phyloP scores from a whole-genome alignment of 2,797 vertebrate species.

The Telmatherina bonti region DNA sequence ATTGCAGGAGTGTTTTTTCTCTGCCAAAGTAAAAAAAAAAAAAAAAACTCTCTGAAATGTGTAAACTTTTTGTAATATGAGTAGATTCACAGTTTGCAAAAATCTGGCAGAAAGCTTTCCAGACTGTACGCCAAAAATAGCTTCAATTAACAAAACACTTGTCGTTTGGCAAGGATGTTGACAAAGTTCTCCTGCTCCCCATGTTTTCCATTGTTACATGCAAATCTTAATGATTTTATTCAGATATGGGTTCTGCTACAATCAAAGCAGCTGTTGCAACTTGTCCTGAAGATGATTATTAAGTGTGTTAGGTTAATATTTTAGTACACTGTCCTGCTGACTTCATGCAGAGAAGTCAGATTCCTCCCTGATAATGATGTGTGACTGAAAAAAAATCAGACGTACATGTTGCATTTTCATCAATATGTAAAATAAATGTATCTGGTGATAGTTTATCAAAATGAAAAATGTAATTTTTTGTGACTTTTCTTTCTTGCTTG shows the following conservation, averaged over 20 bases:
- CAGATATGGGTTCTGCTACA: background rate
- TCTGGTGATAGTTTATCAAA: slow-evolving; percentile 27
- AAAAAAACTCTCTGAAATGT: no score
- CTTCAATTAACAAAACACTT: background rate
- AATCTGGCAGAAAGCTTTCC: background rate
- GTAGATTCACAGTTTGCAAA: background rate
- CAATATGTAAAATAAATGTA: background rate
- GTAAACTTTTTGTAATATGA: background rate
- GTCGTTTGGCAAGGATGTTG: background rate
- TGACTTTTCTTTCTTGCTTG: background rate
- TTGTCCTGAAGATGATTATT: no score
- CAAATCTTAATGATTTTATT: background rate
- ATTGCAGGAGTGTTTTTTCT: background rate
- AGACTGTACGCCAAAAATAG: background rate
- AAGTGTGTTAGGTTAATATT: no score
- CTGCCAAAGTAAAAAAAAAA: background rate
- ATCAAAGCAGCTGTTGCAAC: background rate
- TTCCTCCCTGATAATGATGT: background rate
- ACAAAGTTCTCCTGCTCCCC: background rate
- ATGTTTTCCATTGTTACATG: background rate
- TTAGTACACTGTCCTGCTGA: background rate
- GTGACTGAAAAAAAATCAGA: background rate
- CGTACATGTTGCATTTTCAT: background rate
- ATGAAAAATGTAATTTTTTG: slow-evolving; percentile 2
- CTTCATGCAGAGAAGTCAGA: background rate